Evolutionary conservation across 2,888 invertebrate genomes (phyloP).

Genomic region (Nomada fucata): DNA sequence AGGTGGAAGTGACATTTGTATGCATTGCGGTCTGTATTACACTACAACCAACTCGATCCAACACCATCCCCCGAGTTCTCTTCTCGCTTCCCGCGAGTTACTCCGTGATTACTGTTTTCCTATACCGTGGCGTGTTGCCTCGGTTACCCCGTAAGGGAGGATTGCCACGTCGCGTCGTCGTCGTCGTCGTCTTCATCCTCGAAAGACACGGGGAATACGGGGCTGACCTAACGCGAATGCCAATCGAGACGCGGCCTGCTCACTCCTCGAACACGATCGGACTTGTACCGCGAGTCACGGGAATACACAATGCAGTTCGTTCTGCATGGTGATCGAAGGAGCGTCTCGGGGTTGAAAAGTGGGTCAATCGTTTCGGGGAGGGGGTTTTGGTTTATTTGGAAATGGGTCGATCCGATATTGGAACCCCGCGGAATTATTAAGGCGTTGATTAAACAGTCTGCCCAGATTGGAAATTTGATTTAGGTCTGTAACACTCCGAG

Average conservation of each 20-base stretch:
- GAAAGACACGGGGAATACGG: constrained; percentile 41
- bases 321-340: constrained; percentile 4
- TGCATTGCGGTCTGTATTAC: constrained; percentile 81
- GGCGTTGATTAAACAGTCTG: not conserved
- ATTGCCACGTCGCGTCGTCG: constrained; percentile 30
- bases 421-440: not conserved
- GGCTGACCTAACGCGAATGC: constrained; percentile 54
- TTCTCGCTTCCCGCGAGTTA: constrained; percentile 68
- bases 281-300: constrained; percentile 6
- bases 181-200: constrained; percentile 34
- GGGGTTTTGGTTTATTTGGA: not conserved
- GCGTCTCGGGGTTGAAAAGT: not conserved
- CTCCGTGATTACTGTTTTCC: constrained; percentile 81
- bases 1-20: constrained; percentile 80
- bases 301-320: constrained; percentile 3
- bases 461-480: not conserved
- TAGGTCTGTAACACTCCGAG: not conserved
- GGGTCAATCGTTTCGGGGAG: not conserved
- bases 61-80: constrained; percentile 51
- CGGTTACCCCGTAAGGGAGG: constrained; percentile 72
- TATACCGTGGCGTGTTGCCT: constrained; percentile 70
- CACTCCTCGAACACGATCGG: constrained; percentile 10
- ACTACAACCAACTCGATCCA: constrained; percentile 77
- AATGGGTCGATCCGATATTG: not conserved
- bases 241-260: constrained; percentile 34